These are phyloP conservation scores for Sinodicranocentrus sp. DNA, from an alignment of 2,888 invertebrate genomes.

Conservation along the genomic window DNA sequence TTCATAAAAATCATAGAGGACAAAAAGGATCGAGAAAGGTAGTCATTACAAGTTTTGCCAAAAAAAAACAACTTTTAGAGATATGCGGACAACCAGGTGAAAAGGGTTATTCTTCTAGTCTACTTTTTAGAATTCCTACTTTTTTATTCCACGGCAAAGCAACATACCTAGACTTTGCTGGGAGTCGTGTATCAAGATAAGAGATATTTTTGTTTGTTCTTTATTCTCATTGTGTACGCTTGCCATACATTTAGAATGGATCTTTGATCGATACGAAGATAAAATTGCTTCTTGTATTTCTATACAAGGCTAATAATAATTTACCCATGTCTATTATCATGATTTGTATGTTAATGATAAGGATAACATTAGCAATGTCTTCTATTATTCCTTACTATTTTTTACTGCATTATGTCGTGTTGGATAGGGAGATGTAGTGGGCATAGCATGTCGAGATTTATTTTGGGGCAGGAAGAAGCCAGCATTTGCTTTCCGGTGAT, in stretches of 20 bases:
- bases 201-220: slow-evolving; percentile 1
- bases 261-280: neutral
- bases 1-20: no score
- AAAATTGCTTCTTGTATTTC: slow-evolving; percentile 14
- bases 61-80: no score
- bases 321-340: no score
- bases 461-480: neutral
- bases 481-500: neutral
- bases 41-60: no score
- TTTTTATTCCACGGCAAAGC: no score
- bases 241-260: neutral
- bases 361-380: neutral
- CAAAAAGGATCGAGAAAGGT: no score
- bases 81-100: no score
- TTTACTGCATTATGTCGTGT: neutral
- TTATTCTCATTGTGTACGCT: neutral
- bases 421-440: no score
- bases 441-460: neutral
- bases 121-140: no score
- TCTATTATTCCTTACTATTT: neutral
- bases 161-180: no score
- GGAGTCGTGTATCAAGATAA: slow-evolving; percentile 4
- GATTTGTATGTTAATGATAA: neutral
- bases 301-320: no score
- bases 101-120: no score